Evolutionary conservation across 2,113 vertebrate species (phyloP).

Genomic region (Lophochroa leadbeateri): DNA sequence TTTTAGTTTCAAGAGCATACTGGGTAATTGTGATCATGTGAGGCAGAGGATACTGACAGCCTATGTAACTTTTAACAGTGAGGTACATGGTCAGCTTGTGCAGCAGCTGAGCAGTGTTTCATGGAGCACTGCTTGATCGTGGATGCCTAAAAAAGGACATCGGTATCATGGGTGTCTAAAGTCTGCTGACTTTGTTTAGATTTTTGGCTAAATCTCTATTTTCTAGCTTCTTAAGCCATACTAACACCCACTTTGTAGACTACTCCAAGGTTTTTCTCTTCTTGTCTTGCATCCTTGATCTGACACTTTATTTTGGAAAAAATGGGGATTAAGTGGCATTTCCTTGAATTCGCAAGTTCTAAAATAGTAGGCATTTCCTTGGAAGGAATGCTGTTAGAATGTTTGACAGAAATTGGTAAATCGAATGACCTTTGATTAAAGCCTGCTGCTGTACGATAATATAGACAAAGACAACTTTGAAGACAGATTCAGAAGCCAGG

Average conservation of each 20-base stretch:
- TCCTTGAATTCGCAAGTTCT: conserved; percentile 43
- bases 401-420: conserved; percentile 55
- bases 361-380: conserved; percentile 52
- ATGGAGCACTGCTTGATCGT: not conserved
- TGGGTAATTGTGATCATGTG: not conserved
- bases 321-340: conserved; percentile 11
- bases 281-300: not conserved
- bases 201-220: not conserved
- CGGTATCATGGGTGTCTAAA: not conserved
- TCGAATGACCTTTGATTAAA: conserved; percentile 68
- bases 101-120: not conserved
- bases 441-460: conserved; percentile 61
- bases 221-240: not conserved
- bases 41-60: not conserved
- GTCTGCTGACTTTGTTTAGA: not conserved
- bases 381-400: conserved; percentile 39
- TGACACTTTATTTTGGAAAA: conserved; percentile 40
- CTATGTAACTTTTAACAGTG: not conserved
- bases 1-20: not conserved
- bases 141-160: not conserved
- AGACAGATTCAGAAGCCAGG: conserved; percentile 48
- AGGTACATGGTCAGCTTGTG: not conserved
- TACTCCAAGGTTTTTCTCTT: not conserved
- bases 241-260: not conserved
- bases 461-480: conserved; percentile 45